These are phyloP conservation scores for Xestia ashworthii DNA, from an alignment of 2,888 invertebrate genomes.

Conservation along the genomic window DNA sequence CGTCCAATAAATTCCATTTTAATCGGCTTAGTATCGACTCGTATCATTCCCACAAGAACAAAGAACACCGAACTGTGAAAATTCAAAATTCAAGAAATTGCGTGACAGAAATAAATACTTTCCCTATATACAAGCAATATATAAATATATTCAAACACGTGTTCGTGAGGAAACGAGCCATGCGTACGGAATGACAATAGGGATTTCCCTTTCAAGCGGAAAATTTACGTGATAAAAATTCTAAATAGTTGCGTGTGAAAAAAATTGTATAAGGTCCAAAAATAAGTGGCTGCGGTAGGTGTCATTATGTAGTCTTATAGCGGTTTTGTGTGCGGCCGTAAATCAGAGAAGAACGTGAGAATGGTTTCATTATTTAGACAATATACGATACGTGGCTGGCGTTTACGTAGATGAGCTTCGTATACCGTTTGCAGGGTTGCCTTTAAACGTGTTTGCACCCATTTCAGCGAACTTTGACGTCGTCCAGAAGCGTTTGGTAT, in stretches of 20 bases:
- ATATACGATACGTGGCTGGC: conserved; percentile 74
- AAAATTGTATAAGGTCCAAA: conserved; percentile 87
- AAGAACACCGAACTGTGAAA: conserved; percentile 77
- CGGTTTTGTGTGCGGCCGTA: conserved; percentile 83
- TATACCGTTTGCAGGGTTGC: conserved; percentile 61
- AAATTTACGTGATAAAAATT: conserved; percentile 91
- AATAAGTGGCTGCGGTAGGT: conserved; percentile 89
- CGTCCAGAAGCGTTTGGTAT: conserved; percentile 18
- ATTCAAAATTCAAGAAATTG: conserved; percentile 83
- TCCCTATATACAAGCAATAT: conserved; percentile 77
- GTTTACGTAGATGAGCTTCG: conserved; percentile 68
- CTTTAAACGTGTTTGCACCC: conserved; percentile 44
- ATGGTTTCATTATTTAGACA: conserved; percentile 87
- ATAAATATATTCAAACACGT: conserved; percentile 86
- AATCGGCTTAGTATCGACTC: conserved; percentile 78
- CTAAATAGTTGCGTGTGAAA: conserved; percentile 89
- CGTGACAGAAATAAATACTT: conserved; percentile 88
- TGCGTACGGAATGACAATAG: conserved; percentile 88
- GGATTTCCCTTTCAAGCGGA: conserved; percentile 90
- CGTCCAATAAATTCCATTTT: conserved; percentile 78
- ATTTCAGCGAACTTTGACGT: conserved; percentile 50
- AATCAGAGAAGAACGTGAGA: conserved; percentile 87
- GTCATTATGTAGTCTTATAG: conserved; percentile 86
- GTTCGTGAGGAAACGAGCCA: conserved; percentile 87
- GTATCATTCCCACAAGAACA: conserved; percentile 65